Conservation (phyloP, 2,888 invertebrate genomes). For the Dasysyrphus albostriatus region DNA sequence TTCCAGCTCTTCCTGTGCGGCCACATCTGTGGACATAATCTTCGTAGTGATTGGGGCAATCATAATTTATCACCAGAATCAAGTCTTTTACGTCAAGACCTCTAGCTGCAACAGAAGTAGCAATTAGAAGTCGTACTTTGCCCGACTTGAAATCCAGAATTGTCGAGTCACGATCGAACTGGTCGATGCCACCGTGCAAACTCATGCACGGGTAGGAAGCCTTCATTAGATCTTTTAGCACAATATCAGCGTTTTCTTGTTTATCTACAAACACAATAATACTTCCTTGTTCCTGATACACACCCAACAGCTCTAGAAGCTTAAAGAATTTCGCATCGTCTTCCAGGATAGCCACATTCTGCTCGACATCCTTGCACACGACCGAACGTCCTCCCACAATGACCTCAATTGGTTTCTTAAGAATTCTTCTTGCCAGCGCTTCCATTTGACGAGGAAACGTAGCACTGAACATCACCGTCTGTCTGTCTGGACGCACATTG, state of each 20-base stretch:
- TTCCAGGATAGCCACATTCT: conserved; percentile 95
- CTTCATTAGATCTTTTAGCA: conserved; percentile 97
- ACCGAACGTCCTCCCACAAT: conserved; percentile 98
- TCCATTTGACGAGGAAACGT: conserved; percentile 99
- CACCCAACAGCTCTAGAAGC: conserved; percentile 97
- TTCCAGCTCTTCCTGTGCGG: conserved; percentile 95
- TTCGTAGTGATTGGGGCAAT: conserved; percentile 99
- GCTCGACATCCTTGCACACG: conserved; percentile 99
- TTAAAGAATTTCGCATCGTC: conserved; percentile 99
- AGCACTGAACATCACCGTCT: conserved; percentile 99
- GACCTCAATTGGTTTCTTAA: conserved; percentile 98
- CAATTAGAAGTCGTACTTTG: conserved; percentile 95
- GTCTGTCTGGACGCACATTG: conserved; percentile 97
- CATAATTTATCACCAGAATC: conserved; percentile 98
- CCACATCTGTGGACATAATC: conserved; percentile 99
- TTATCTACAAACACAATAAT: conserved; percentile 99
- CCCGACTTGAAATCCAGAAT: conserved; percentile 99
- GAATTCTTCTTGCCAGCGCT: conserved; percentile 95
- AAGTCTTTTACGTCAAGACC: conserved; percentile 99
- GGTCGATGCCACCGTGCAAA: conserved; percentile 99
- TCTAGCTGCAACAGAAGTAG: conserved; percentile 98
- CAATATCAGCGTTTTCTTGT: conserved; percentile 97
- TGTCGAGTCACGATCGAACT: conserved; percentile 99
- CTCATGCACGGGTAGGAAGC: conserved; percentile 98
- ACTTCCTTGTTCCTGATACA: conserved; percentile 95